Evolutionary conservation across 2,113 vertebrate genomes (phyloP).

Genomic region (Argyrosomus japonicus): DNA sequence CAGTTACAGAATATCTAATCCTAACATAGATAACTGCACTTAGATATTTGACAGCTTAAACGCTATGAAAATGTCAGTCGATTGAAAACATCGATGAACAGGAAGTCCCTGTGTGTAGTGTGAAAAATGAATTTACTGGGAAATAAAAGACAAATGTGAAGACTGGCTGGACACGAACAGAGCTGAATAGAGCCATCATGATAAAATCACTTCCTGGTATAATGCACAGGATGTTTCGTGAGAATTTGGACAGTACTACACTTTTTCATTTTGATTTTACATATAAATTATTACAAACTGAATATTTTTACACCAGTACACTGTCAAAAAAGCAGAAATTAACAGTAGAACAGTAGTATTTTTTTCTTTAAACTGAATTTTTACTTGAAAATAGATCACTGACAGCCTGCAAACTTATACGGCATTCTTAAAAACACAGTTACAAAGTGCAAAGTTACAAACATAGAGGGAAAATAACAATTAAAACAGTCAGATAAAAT

Average conservation of each 20-base stretch:
- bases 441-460: slow-evolving; percentile 13
- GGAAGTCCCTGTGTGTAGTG: no score
- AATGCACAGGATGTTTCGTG: neutral
- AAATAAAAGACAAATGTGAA: slow-evolving; percentile 4
- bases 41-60: slow-evolving; percentile 62
- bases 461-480: neutral
- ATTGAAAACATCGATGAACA: neutral
- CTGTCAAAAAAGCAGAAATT: neutral
- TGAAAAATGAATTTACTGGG: neutral
- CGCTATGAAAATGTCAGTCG: neutral
- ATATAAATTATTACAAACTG: neutral
- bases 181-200: no score
- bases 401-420: slow-evolving; percentile 7
- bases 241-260: neutral
- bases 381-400: neutral
- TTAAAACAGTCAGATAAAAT: neutral
- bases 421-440: slow-evolving; percentile 4
- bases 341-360: neutral
- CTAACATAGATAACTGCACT: slow-evolving; percentile 72
- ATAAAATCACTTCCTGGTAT: neutral
- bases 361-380: neutral
- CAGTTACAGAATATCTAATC: slow-evolving; percentile 52
- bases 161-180: neutral
- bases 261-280: neutral
- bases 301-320: neutral